Conservation (phyloP, 2,888 invertebrate genomes). For the Chrysina gloriosa region DNA sequence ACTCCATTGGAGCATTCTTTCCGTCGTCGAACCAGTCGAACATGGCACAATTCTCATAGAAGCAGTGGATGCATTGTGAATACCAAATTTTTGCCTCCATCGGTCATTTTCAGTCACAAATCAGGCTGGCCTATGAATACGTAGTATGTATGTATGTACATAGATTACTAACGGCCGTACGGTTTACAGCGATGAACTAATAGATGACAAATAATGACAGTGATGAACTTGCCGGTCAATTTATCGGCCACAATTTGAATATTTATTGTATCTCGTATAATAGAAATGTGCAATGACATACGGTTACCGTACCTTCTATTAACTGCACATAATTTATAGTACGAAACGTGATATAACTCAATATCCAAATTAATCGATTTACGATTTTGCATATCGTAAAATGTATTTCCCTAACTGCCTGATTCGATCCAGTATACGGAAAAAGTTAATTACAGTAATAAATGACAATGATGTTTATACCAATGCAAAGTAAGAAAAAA, state of each 20-base stretch:
- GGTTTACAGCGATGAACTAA: slow-evolving; percentile 27
- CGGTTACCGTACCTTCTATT: slow-evolving; percentile 35
- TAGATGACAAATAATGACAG: slow-evolving; percentile 41
- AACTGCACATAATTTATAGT: slow-evolving; percentile 32
- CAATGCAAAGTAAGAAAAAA: no score
- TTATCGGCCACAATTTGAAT: slow-evolving; percentile 40
- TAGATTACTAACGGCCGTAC: slow-evolving; percentile 18
- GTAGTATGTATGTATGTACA: no score
- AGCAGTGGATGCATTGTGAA: slow-evolving; percentile 10
- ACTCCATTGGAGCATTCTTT: neutral
- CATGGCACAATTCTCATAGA: neutral
- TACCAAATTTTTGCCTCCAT: slow-evolving; percentile 1
- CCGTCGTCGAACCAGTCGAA: neutral
- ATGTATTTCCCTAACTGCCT: no score
- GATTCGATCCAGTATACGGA: no score
- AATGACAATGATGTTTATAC: no score
- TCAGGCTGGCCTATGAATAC: neutral
- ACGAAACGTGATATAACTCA: slow-evolving; percentile 27
- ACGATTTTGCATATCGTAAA: slow-evolving; percentile 7
- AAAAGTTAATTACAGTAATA: no score
- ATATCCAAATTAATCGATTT: slow-evolving; percentile 22
- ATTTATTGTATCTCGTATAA: slow-evolving; percentile 40
- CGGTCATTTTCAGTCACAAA: slow-evolving; percentile 14
- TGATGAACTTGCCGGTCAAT: slow-evolving; percentile 40
- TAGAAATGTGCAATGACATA: slow-evolving; percentile 30